These are phyloP conservation scores for Pempheris klunzingeri DNA, from an alignment of 2,797 vertebrate species.

Conservation along the genomic window DNA sequence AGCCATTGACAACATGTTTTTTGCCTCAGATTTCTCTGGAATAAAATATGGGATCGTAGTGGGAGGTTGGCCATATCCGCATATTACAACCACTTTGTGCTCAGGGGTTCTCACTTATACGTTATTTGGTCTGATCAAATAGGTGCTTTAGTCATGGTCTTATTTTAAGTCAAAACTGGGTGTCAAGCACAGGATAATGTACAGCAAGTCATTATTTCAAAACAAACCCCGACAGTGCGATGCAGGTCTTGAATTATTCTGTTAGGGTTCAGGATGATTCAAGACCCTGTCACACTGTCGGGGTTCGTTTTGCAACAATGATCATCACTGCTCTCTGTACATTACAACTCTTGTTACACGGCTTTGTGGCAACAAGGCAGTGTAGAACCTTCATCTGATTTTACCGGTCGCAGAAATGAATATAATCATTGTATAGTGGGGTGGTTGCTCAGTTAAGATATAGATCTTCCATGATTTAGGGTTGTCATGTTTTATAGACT, in stretches of 20 bases:
- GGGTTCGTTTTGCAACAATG: too few species aligned
- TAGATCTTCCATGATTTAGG: not conserved
- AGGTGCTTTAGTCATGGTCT: not conserved
- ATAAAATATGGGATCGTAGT: constrained; percentile 29
- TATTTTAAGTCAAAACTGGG: not conserved
- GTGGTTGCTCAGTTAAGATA: not conserved
- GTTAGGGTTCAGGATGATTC: too few species aligned
- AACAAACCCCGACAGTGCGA: too few species aligned
- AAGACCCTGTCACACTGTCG: too few species aligned
- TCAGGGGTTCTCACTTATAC: not conserved
- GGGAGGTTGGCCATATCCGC: constrained; percentile 14
- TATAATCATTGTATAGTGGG: not conserved
- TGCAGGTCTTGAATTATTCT: not conserved
- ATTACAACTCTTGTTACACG: too few species aligned
- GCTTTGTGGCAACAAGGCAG: not conserved
- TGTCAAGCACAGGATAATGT: too few species aligned
- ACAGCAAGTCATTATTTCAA: too few species aligned
- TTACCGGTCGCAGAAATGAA: constrained; percentile 1
- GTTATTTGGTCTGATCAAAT: not conserved
- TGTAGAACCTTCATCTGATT: not conserved
- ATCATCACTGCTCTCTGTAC: too few species aligned
- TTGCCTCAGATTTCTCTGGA: constrained; percentile 30
- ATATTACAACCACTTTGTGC: not conserved
- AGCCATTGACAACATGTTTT: constrained; percentile 25
- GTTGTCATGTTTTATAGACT: not conserved